A percentile compares a stretch with the other conserved stretches of the same genome.
These are phyloP conservation scores for Microtus oregoni DNA, from an alignment of 2,113 vertebrate species.

Conservation along the genomic window DNA sequence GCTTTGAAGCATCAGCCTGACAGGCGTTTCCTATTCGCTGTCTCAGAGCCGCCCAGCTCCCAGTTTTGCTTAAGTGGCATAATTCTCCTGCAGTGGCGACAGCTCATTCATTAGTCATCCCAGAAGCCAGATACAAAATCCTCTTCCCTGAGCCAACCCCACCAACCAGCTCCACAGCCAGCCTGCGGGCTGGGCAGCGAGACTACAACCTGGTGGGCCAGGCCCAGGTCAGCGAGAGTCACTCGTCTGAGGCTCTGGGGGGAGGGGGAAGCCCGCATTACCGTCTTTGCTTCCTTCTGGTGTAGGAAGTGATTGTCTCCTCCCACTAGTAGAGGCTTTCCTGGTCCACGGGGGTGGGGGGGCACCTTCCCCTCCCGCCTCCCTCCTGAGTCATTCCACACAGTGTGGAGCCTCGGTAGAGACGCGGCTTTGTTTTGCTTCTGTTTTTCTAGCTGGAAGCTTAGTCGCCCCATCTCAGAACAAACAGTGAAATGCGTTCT, in stretches of 20 bases:
- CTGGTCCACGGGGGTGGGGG: not conserved
- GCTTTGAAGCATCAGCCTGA: constrained; percentile 90
- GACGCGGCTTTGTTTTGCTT: constrained; percentile 71
- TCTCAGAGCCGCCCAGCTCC: constrained; percentile 82
- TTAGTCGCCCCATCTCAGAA: constrained; percentile 70
- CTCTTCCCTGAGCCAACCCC: constrained; percentile 86
- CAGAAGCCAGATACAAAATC: constrained; percentile 88
- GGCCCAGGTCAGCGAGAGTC: constrained; percentile 80
- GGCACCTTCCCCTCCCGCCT: constrained; percentile 66
- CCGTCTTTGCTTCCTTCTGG: constrained; percentile 65
- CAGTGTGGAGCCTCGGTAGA: constrained; percentile 49
- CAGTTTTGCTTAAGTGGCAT: constrained; percentile 90
- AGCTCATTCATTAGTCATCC: constrained; percentile 90
- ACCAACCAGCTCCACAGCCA: constrained; percentile 85
- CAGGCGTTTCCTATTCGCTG: constrained; percentile 91
- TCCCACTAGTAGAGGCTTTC: not conserved
- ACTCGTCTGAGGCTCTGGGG: constrained; percentile 82
- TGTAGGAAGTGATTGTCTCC: constrained; percentile 62
- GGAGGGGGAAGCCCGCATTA: constrained; percentile 69
- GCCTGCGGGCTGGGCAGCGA: constrained; percentile 81
- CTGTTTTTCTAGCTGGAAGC: constrained; percentile 75
- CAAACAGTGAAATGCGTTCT: constrained; percentile 54
- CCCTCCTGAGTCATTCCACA: constrained; percentile 50
- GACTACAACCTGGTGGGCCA: constrained; percentile 78
- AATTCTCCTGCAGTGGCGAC: constrained; percentile 88